Base-by-base conservation (phyloP, 2,888 invertebrate genomes). In the Oligia fasciuncula region DNA sequence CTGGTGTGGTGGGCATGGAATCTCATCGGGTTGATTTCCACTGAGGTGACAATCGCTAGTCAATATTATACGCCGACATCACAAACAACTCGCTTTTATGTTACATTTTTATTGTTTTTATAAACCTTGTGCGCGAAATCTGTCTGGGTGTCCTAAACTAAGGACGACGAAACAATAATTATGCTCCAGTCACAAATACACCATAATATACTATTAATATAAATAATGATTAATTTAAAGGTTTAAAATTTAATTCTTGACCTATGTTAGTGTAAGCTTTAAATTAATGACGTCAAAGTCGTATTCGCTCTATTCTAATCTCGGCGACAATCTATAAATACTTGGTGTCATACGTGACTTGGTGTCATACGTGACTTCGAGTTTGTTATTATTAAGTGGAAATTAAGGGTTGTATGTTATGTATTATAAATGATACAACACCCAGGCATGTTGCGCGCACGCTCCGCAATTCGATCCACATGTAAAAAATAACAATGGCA, bases 1-100 rank as follows among this genome's bases (percentile, higher is more conserved):
- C 87, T 90, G 84, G 81, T 80, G 88, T 69, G 89, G 91, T 89
- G 87, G 94, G 92, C 81, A 83, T 82, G 92, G 93, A 95, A 93
- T 95, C 94, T 95, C 94, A 91, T 85, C 80, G 89, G 85, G 91
- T 88, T 88, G 93, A 90, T 93, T 92, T 94, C 94, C 94, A 90
- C 92, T 93, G 94, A 94, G 88, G 92, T 94, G 95, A 94, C 95
- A 92, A 92, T 91, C 93, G 94, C 96, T 96, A 96, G 96, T 96
- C 96, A 95, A 92, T 91, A 91, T 92, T 87, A 88, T 93, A 93
- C 94, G 95, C 95, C 96, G 92, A 85, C 96, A 96, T 96, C 96
- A 95, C 96, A 95, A 92, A 77, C 75, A 78, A 80, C 75, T 84
- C 83, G 72, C 83, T 80, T 76, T 73, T 85, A 85, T 76, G 75